Conservation (phyloP, 2,888 invertebrate species). For the Aphodius sticticus region DNA sequence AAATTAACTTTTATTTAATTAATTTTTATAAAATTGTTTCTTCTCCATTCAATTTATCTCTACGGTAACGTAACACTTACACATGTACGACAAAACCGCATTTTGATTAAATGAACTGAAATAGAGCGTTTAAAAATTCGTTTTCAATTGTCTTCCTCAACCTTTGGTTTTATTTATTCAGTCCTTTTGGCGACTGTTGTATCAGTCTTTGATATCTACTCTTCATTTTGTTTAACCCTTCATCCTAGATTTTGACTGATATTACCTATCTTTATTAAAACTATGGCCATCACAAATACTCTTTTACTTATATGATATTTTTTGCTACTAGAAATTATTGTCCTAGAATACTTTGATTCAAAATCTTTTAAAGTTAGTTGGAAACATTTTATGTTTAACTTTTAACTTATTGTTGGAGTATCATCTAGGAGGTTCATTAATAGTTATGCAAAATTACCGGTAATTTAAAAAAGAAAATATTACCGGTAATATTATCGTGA, state of each 20-base stretch:
- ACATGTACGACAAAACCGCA: conserved; percentile 44
- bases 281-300: conserved; percentile 36
- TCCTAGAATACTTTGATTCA: neutral
- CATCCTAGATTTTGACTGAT: neutral
- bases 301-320: neutral
- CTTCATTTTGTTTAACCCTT: conserved; percentile 41
- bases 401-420: neutral
- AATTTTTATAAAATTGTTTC: conserved; percentile 32
- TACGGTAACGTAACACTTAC: conserved; percentile 44
- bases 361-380: neutral
- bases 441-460: neutral
- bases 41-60: conserved; percentile 42
- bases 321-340: neutral
- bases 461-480: too few relatives aligned
- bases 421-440: neutral
- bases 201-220: conserved; percentile 48
- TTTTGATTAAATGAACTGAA: conserved; percentile 42
- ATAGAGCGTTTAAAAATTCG: conserved; percentile 50
- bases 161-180: conserved; percentile 41
- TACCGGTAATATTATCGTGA: too few relatives aligned
- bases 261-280: conserved; percentile 33
- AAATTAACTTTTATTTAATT: conserved; percentile 40
- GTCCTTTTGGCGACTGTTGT: conserved; percentile 37
- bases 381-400: neutral
- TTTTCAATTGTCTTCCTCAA: conserved; percentile 39